phyloP scores from a whole-genome alignment of 2,888 invertebrate species.

The Rhagonycha lutea region DNA sequence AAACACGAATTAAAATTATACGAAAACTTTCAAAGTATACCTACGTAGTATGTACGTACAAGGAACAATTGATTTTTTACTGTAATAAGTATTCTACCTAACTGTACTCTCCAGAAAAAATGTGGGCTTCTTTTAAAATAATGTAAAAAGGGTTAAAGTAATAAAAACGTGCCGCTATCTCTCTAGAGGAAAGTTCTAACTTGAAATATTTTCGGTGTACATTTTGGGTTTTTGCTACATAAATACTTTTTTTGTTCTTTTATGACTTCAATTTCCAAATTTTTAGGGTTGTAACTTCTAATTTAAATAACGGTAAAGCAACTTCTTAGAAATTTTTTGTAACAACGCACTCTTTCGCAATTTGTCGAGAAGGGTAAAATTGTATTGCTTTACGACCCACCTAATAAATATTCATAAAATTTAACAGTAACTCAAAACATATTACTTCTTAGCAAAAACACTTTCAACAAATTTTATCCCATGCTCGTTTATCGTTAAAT shows the following conservation, averaged over 20 bases:
- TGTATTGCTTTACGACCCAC: background rate
- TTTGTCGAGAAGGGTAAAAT: background rate
- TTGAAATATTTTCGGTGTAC: background rate
- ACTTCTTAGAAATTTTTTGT: background rate
- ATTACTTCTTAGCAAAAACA: background rate
- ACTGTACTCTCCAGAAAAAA: background rate
- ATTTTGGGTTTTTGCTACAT: background rate
- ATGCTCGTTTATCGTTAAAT: background rate
- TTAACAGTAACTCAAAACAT: background rate
- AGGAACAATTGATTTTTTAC: no score
- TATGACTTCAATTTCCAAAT: background rate
- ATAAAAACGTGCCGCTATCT: constrained; percentile 19
- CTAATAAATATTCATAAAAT: background rate
- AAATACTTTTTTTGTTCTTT: background rate
- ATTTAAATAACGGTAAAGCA: background rate
- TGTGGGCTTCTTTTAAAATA: background rate
- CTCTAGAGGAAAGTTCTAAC: background rate
- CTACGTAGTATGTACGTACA: no score
- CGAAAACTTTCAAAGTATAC: background rate
- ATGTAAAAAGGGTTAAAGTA: constrained; percentile 1
- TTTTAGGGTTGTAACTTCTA: background rate
- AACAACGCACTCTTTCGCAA: background rate
- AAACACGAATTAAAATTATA: constrained; percentile 5
- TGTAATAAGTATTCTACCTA: background rate
- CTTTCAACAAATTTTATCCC: background rate